A percentile compares a stretch with the other conserved stretches of the same genome.
phyloP scores from a whole-genome alignment of 2,797 vertebrate genomes.

The Lindbergichthys nudifrons region DNA sequence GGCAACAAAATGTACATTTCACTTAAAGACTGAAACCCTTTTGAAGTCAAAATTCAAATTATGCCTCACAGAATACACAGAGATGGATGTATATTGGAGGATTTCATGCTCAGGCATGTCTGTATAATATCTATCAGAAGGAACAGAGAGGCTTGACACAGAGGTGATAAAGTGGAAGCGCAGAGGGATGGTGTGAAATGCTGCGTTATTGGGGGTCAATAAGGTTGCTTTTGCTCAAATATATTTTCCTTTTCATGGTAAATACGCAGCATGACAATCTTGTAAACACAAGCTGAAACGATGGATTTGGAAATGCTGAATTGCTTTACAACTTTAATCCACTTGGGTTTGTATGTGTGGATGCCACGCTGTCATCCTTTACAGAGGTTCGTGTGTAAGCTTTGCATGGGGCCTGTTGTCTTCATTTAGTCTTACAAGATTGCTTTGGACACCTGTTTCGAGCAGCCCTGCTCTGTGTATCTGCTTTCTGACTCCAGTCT shows the following conservation, averaged over 20 bases:
- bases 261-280: not conserved
- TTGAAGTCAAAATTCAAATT: constrained; percentile 43
- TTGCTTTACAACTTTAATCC: constrained; percentile 13
- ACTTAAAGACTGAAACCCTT: constrained; percentile 20
- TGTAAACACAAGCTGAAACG: not conserved
- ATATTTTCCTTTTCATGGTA: not conserved
- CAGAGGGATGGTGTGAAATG: constrained; percentile 7
- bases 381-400: not conserved
- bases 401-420: not conserved
- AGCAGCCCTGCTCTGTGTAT: constrained; percentile 11
- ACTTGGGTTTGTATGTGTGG: not conserved
- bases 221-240: not conserved
- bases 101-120: constrained; percentile 56
- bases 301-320: constrained; percentile 3
- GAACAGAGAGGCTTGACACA: constrained; percentile 26
- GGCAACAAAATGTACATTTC: constrained; percentile 10
- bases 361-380: not conserved
- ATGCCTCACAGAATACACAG: constrained; percentile 13
- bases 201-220: not conserved
- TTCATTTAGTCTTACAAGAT: constrained; percentile 28
- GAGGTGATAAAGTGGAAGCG: constrained; percentile 9
- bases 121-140: constrained; percentile 18
- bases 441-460: constrained; percentile 47
- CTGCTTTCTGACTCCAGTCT: constrained; percentile 33
- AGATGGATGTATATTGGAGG: constrained; percentile 32